Conservation (phyloP, 2,888 invertebrate genomes). For the Parnassius mnemosyne region DNA sequence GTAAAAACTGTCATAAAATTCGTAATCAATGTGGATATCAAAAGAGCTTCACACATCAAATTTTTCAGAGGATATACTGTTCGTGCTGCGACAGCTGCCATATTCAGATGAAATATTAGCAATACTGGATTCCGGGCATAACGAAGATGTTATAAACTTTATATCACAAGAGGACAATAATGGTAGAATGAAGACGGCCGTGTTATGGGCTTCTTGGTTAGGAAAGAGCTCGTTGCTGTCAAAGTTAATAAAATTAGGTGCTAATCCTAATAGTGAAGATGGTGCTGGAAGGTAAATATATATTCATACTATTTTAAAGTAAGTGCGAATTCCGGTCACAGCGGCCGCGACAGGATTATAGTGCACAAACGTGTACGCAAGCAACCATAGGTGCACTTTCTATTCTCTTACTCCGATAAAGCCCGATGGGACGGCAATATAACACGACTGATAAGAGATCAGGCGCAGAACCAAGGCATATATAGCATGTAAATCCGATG, state of each 20-base stretch:
- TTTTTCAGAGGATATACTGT: constrained; percentile 63
- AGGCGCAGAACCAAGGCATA: too few species aligned
- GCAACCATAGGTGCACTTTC: too few species aligned
- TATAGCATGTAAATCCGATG: too few species aligned
- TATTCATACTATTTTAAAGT: background rate
- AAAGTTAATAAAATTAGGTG: constrained; percentile 76
- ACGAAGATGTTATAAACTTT: constrained; percentile 64
- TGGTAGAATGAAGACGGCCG: constrained; percentile 71
- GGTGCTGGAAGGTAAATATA: constrained; percentile 82
- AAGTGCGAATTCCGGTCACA: too few species aligned
- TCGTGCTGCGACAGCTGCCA: constrained; percentile 61
- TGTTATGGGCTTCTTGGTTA: constrained; percentile 82
- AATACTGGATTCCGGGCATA: constrained; percentile 63
- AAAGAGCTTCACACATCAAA: background rate
- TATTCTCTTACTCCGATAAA: too few species aligned
- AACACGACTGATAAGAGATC: too few species aligned
- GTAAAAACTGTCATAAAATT: too few species aligned
- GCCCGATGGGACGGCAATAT: too few species aligned
- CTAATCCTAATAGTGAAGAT: constrained; percentile 84
- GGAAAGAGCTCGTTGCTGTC: constrained; percentile 79
- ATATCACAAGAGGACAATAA: constrained; percentile 47
- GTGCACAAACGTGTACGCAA: too few species aligned
- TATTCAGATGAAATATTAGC: constrained; percentile 67
- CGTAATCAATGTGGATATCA: background rate
- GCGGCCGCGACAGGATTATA: too few species aligned